These are phyloP conservation scores for Zingel zingel DNA, from an alignment of 2,113 vertebrate species.

Conservation along the genomic window DNA sequence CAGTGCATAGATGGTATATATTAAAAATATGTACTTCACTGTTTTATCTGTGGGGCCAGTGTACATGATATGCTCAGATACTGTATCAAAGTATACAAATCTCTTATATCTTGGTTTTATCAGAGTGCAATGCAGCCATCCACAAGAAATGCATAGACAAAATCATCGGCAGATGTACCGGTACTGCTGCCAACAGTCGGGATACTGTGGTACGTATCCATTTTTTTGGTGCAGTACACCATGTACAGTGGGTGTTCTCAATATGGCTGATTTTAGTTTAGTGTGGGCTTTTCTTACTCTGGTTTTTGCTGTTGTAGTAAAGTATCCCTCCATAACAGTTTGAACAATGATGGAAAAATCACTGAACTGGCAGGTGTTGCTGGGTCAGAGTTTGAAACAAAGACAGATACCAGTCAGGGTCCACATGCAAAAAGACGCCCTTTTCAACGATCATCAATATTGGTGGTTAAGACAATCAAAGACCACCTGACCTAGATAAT, in stretches of 20 bases:
- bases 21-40: not conserved
- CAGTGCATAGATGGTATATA: not conserved
- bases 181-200: conserved; percentile 96
- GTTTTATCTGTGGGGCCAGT: not conserved
- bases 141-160: conserved; percentile 99
- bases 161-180: conserved; percentile 97
- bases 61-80: not conserved
- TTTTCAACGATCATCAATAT: conserved; percentile 25
- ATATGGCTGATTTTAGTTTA: conserved; percentile 35
- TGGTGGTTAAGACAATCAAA: conserved; percentile 31
- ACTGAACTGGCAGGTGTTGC: conserved; percentile 9
- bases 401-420: conserved; percentile 22
- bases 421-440: not conserved
- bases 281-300: conserved; percentile 14
- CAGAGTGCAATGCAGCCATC: conserved; percentile 99
- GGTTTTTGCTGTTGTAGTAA: not conserved
- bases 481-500: conserved; percentile 41
- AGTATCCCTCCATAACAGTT: not conserved
- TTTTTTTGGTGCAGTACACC: conserved; percentile 35
- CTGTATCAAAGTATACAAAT: not conserved
- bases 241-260: conserved; percentile 26
- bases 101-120: conserved; percentile 41
- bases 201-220: conserved; percentile 92
- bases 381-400: conserved; percentile 20
- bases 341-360: not conserved